Base-by-base conservation (phyloP, 2,797 vertebrate genomes). In the Telmatherina bonti region DNA sequence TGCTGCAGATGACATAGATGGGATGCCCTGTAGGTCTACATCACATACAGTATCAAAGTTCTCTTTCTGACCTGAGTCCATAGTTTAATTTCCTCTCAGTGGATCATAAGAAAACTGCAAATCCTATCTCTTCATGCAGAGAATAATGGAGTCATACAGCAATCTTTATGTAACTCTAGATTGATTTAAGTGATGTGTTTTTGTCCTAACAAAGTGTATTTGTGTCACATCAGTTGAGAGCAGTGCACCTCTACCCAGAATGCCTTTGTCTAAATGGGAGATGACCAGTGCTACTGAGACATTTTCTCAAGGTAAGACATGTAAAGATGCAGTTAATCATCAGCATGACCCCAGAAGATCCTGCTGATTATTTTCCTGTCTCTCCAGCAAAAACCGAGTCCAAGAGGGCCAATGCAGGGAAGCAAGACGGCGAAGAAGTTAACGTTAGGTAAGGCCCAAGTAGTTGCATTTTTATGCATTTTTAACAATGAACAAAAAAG, bases 241-340 rank as follows among this genome's bases (percentile, higher is more conserved):
- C 33, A 89, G 57, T 5, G 74, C 27, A 53, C 67, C 85, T 66
- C 85, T 86, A 52, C 82, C 93, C 29, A 71, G 87, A 59, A 86
- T 94, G 62, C 93, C 94, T 73, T 87, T 95, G 81, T 95, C 95
- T 13, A 95, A 95, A 72, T 95, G 95, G 95, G 95, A 95, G 86
- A 89, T 91, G 75, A 88, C 91, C 2, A 79, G 86, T 0, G 92
- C 93, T 16, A 63, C 78, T 1, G 91, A 85, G 36, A 81, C 69
- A 13, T 83, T 86, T 74, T 70, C 85, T 67, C 85, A 87, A 90
- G 93, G 94, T 94, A 74, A 67, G 35, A 26, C 31, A 29, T 2
- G 51, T 70, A 29, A 52, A 38, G n/a, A 77, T 51, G 3, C 20
- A 5, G 27, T 51, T 7, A 15, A 13, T 27, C 13, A 29, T 57